Evolutionary conservation across 2,888 invertebrate species (phyloP).

Genomic region (Megaustenia siamemsis): DNA sequence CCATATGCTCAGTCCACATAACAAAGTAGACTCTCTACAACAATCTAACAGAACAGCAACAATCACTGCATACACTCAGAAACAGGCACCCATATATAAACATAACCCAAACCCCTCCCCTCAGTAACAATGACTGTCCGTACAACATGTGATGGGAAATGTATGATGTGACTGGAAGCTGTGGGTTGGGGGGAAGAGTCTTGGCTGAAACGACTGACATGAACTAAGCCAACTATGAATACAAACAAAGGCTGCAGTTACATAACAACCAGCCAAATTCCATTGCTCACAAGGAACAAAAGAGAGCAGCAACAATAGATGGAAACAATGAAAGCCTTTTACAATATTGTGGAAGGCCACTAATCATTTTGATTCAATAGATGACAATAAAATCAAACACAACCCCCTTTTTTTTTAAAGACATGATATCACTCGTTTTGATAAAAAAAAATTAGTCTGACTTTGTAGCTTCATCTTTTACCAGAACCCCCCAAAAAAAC

Average conservation of each 20-base stretch:
- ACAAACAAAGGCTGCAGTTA: background rate
- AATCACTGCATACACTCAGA: background rate
- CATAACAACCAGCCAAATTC: background rate
- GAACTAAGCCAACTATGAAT: background rate
- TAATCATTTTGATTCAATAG: background rate
- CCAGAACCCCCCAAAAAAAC: background rate
- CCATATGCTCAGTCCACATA: background rate
- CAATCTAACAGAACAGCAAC: background rate
- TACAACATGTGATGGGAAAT: constrained; percentile 19
- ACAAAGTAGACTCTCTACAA: background rate
- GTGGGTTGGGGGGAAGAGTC: background rate
- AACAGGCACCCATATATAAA: constrained; percentile 7
- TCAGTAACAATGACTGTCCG: background rate
- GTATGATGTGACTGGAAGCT: background rate
- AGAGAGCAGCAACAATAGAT: background rate
- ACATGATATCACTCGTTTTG: no score
- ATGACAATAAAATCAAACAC: background rate
- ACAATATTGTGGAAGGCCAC: background rate
- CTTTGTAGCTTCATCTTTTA: no score
- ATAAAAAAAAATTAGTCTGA: no score
- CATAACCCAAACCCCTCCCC: background rate
- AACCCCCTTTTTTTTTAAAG: no score
- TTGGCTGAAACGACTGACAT: background rate
- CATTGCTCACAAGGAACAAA: background rate
- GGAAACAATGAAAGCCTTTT: background rate